These are phyloP conservation scores for Eupithecia dodoneata DNA, from an alignment of 2,888 invertebrate genomes.

Conservation along the genomic window DNA sequence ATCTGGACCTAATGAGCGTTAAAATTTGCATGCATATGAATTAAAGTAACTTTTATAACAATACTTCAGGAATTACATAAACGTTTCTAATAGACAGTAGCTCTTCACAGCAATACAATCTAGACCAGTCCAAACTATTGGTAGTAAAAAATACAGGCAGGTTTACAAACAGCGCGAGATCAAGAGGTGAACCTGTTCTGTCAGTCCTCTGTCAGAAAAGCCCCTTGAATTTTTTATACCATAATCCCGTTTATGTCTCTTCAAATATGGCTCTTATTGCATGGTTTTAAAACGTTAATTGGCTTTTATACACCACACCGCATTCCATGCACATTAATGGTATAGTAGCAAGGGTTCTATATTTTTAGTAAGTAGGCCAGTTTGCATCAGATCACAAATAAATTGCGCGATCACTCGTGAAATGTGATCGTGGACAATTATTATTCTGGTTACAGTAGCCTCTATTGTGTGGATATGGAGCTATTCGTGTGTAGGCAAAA, in stretches of 20 bases:
- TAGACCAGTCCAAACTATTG: not conserved
- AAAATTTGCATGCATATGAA: not conserved
- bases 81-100: not conserved
- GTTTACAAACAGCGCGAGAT: constrained; percentile 45
- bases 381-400: constrained; percentile 56
- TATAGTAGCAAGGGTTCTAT: constrained; percentile 46
- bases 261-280: constrained; percentile 41
- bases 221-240: constrained; percentile 33
- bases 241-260: constrained; percentile 3
- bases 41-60: not conserved
- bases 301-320: constrained; percentile 12
- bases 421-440: constrained; percentile 58
- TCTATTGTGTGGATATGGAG: constrained; percentile 36
- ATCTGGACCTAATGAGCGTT: not conserved
- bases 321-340: constrained; percentile 17
- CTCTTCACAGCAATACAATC: not conserved
- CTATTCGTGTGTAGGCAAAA: constrained; percentile 24
- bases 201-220: constrained; percentile 47
- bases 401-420: constrained; percentile 59
- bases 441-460: constrained; percentile 51
- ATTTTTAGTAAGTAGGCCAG: constrained; percentile 62
- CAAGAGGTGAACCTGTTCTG: constrained; percentile 42
- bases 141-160: constrained; percentile 30
- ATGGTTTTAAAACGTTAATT: constrained; percentile 30
- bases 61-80: not conserved